Base-by-base conservation (phyloP, 2,888 invertebrate genomes). In the Ophioninae sp. region DNA sequence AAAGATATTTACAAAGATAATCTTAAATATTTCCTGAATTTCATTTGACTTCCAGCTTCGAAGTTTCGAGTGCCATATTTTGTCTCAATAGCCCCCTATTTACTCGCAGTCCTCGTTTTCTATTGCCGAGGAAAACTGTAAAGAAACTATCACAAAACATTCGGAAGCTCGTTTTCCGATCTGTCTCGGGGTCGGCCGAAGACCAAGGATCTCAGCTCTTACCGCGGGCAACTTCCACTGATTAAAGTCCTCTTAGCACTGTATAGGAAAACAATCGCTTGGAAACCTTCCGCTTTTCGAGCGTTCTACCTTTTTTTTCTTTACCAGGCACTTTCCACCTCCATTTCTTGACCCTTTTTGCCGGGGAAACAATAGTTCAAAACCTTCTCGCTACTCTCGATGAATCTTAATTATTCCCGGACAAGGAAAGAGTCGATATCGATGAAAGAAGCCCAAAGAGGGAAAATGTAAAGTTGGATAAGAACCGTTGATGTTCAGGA, bases 321-420 rank as follows among this genome's bases (percentile, higher is more conserved):
- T 51, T 51, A 51, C 51, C 51, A 10, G 13, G 13, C 63, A 59
- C 64, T 56, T n/a, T 63, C 68, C 73, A n/a, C 30, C 63, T 37
- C 78, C 72, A 79, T 75, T 77, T 61, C 68, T 69, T 69, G 56
- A 39, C 72, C 65, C 69, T 67, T 59, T 67, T 72, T 67, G 17
- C 58, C 7, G 63, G 44, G 22, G 17, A 23, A 75, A 71, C 71
- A 73, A 84, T 65, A 74, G 65, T 61, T 81, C 74, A 67, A 69
- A 65, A 51, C 64, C 56, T 75, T 71, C 67, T 71, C 61, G 67
- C 75, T 73, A 58, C 81, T 51, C 51, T 39, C 83, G 71, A 86
- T 83, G 86, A 85, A 86, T 86, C 82, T 82, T 86, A 84, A 86
- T 86, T 85, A 81, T 84, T 82, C 84, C 80, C n/a, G 68, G 80